Evolutionary conservation across 1,140 invertebrate species (phyloP).

Genomic region (Agraylea sexmaculata): DNA sequence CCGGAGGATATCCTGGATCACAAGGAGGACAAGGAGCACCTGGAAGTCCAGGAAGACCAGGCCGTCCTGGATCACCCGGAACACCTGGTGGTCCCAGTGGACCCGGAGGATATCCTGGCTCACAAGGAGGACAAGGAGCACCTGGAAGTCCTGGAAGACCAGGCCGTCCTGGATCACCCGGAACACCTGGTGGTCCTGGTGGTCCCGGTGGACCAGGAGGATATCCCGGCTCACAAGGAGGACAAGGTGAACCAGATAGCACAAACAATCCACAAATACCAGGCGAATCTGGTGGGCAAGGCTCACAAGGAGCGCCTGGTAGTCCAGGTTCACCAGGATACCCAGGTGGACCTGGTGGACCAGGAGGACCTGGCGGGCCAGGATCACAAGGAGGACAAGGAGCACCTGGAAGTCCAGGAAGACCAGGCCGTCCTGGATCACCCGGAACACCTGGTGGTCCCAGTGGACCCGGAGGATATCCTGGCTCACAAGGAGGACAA

Average conservation of each 20-base stretch:
- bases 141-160: conserved; percentile 5
- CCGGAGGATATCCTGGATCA: conserved; percentile 14
- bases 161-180: background rate
- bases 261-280: background rate
- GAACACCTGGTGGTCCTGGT: conserved; percentile 1
- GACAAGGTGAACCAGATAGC: conserved; percentile 11
- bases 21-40: conserved; percentile 1
- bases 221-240: no score
- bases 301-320: conserved; percentile 10
- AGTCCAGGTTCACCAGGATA: conserved; percentile 4
- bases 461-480: conserved; percentile 2
- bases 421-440: background rate
- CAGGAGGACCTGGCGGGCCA: conserved; percentile 4
- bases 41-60: conserved; percentile 7
- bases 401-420: conserved; percentile 11
- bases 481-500: conserved; percentile 8
- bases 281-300: conserved; percentile 1
- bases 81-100: conserved; percentile 14
- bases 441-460: conserved; percentile 10
- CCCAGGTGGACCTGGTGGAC: background rate
- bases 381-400: conserved; percentile 11
- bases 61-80: no score
- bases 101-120: conserved; percentile 3
- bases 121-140: background rate
- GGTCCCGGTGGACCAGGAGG: conserved; percentile 1